Evolutionary conservation across 1,140 invertebrate species (phyloP), one percentile per base, ranked within the genome.

Genomic region (Brachionus manjavacas): DNA sequence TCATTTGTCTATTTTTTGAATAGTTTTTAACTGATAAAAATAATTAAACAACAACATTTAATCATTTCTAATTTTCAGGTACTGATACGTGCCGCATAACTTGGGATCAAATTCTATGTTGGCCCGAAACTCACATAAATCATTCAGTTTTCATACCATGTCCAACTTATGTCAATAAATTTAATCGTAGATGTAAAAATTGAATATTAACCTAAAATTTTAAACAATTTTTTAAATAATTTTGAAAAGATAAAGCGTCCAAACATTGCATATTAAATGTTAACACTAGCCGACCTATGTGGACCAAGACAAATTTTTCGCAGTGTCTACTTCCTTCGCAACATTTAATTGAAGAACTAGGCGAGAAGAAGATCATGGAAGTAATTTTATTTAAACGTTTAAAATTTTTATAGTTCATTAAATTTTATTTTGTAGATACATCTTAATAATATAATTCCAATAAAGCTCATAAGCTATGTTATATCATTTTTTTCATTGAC

Each of bases 281-380:
- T 11, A 80, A 35, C 14, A 55, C 41, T 20, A 68, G 41, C 23
- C 39, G 9, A 12, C 72, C 79, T 12, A 14, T 20, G 9, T 81
- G 79, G 79, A 64, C 79, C 7, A 81, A 35, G 41, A 81, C 79
- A 60, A 64, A 81, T 64, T 81, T 81, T 68, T 60, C 79, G 14
- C n/a, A 60, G 39, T 60, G 79, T 81, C 31, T 81, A n/a, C 16
- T 81, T 2, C 64, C 79, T 16, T 81, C 52, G 9, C 52, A 81
- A 16, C 79, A 81, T 23, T 39, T 76, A 25, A 76, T 76, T 76
- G 43, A 76, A 25, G 72, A 76, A 76, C n/a, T 76, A 28, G 72
- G 43, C 3, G 72, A 76, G 25, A 76, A 76, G 25, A 76, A 76
- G 52, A 76, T 76, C 4, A 49, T 76, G 43, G 41, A 76, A 16